These are phyloP conservation scores for Lasioglossum oenotherae DNA, from an alignment of 2,888 invertebrate species.

Conservation along the genomic window DNA sequence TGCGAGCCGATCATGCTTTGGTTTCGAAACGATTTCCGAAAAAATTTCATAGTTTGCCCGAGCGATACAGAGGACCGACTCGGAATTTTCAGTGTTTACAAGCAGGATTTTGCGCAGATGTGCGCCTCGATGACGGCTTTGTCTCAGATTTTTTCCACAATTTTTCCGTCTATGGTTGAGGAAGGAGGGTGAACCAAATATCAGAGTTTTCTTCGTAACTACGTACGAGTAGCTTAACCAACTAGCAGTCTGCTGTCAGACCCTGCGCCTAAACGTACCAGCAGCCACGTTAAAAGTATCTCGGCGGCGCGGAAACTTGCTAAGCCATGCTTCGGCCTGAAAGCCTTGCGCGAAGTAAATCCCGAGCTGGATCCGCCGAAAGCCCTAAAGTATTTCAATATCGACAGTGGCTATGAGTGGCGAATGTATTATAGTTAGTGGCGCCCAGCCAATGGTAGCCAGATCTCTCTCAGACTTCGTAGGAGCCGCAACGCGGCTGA, in stretches of 20 bases:
- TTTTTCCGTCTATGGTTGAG: neutral
- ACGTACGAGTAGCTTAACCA: neutral
- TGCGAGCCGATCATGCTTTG: neutral
- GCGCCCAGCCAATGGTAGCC: neutral
- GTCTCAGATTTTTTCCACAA: neutral
- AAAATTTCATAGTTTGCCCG: neutral
- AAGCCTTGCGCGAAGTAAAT: neutral
- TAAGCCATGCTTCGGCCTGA: neutral
- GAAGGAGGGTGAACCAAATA: neutral
- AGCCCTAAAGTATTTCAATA: constrained; percentile 12
- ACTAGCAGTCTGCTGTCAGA: neutral
- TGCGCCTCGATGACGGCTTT: too few species aligned
- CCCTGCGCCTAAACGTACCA: neutral
- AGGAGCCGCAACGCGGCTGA: neutral
- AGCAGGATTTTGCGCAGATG: too few species aligned
- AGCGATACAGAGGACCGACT: neutral
- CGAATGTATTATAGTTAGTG: neutral
- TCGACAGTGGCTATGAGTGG: neutral
- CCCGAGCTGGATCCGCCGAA: neutral
- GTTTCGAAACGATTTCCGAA: neutral
- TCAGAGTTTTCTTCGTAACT: neutral
- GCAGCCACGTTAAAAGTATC: neutral
- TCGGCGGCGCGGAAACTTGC: constrained; percentile 3
- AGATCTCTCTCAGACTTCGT: neutral
- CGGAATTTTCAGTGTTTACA: too few species aligned